These are phyloP conservation scores for Theristicus caerulescens DNA, from an alignment of 2,113 vertebrate species.

Conservation along the genomic window DNA sequence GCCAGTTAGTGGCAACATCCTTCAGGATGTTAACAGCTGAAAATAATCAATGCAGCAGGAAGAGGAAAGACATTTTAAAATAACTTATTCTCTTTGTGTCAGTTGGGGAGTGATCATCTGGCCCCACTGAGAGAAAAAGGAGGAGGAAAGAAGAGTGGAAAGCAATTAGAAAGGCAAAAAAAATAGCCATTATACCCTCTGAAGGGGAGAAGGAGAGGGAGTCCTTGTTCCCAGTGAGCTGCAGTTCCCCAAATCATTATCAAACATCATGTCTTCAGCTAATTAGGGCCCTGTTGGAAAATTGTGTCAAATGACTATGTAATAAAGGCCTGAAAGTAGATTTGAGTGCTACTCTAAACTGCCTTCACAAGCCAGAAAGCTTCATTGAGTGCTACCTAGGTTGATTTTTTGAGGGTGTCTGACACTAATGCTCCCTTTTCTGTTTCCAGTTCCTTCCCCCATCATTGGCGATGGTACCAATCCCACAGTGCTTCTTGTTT, in stretches of 20 bases:
- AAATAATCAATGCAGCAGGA: slow-evolving; percentile 11
- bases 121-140: not conserved
- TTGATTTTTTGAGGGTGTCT: slow-evolving; percentile 2
- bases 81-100: slow-evolving; percentile 16
- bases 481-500: slow-evolving; percentile 92
- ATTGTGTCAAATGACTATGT: slow-evolving; percentile 3
- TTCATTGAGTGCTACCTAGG: not conserved
- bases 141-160: not conserved
- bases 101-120: not conserved
- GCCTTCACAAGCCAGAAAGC: not conserved
- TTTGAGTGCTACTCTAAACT: slow-evolving; percentile 2
- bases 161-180: slow-evolving; percentile 28
- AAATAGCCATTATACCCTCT: not conserved
- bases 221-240: not conserved
- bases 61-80: not conserved
- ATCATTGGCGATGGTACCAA: slow-evolving; percentile 94
- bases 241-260: slow-evolving; percentile 17
- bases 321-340: not conserved
- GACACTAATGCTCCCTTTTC: slow-evolving; percentile 23
- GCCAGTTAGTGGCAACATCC: not conserved
- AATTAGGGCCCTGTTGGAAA: slow-evolving; percentile 47
- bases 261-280: slow-evolving; percentile 28
- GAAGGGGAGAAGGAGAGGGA: not conserved
- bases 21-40: slow-evolving; percentile 24
- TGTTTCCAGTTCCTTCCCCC: slow-evolving; percentile 87